Conservation (phyloP, 2,888 invertebrate genomes). For the Macroteleia sp. region DNA sequence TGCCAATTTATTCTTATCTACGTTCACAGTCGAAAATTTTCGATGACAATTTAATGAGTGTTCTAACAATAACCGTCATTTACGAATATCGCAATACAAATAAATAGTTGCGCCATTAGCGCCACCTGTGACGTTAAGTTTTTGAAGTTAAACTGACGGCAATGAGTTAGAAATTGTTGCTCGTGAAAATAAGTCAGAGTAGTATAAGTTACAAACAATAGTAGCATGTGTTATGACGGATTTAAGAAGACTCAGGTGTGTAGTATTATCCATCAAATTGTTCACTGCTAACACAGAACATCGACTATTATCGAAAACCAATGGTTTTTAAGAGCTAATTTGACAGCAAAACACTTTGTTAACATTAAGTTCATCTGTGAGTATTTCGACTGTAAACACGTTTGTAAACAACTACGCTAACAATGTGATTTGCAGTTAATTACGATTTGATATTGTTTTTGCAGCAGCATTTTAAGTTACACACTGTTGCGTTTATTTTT, state of each 20-base stretch:
- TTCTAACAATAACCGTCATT: slow-evolving; percentile 45
- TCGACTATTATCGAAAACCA: too few species aligned
- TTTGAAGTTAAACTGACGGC: slow-evolving; percentile 4
- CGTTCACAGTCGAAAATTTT: slow-evolving; percentile 6
- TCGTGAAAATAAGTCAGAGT: not conserved
- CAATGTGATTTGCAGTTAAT: too few species aligned
- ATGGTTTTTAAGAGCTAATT: too few species aligned
- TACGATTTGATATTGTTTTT: too few species aligned
- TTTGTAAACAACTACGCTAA: too few species aligned
- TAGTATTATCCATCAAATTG: slow-evolving; percentile 22
- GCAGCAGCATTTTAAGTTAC: too few species aligned
- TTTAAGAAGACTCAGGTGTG: slow-evolving; percentile 24
- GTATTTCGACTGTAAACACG: too few species aligned
- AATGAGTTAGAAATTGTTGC: not conserved
- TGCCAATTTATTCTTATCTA: slow-evolving; percentile 29
- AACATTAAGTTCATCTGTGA: too few species aligned
- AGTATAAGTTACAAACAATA: not conserved
- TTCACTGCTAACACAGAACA: not conserved
- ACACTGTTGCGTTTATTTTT: too few species aligned
- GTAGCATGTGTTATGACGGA: slow-evolving; percentile 11
- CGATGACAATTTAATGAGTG: slow-evolving; percentile 51
- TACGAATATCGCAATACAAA: slow-evolving; percentile 19
- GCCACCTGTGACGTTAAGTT: slow-evolving; percentile 31
- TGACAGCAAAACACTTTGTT: too few species aligned
- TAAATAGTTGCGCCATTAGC: slow-evolving; percentile 15